These are phyloP conservation scores for Platycnemis pennipes DNA, from an alignment of 2,888 invertebrate species.

Conservation along the genomic window DNA sequence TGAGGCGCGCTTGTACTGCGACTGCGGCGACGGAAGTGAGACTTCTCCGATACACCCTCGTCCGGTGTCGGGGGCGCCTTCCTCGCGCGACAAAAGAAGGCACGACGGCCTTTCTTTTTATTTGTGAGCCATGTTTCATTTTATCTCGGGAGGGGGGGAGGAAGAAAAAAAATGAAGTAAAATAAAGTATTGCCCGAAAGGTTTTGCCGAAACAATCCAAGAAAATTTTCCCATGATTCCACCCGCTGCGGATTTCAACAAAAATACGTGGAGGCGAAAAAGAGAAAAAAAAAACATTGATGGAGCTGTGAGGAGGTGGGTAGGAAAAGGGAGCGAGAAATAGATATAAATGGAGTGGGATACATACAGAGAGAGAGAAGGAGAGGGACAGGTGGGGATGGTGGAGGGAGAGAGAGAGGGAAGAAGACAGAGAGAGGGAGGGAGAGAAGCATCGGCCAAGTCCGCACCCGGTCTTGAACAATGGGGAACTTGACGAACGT, in stretches of 20 bases:
- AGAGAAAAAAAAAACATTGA: no score
- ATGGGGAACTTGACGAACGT: slow-evolving; percentile 23
- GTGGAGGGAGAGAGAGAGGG: neutral
- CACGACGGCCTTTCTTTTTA: neutral
- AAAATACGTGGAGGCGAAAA: neutral
- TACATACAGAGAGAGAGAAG: neutral
- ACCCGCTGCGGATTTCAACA: neutral
- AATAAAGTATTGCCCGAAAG: neutral
- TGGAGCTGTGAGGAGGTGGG: no score
- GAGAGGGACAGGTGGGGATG: neutral
- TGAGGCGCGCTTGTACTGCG: slow-evolving; percentile 57
- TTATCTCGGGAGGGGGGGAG: neutral
- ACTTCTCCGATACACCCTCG: slow-evolving; percentile 53
- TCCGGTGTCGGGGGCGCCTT: slow-evolving; percentile 44
- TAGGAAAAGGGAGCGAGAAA: neutral
- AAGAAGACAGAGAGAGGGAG: neutral
- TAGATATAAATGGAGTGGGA: no score
- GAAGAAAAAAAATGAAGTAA: no score
- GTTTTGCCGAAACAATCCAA: slow-evolving; percentile 8
- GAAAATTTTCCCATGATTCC: slow-evolving; percentile 7
- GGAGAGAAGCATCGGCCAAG: neutral
- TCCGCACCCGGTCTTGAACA: slow-evolving; percentile 15
- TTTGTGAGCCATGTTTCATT: neutral
- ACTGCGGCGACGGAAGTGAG: slow-evolving; percentile 50
- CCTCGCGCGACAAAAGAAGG: slow-evolving; percentile 19